Conservation (phyloP, 1,140 invertebrate species). For the Potamilus streckersoni region DNA sequence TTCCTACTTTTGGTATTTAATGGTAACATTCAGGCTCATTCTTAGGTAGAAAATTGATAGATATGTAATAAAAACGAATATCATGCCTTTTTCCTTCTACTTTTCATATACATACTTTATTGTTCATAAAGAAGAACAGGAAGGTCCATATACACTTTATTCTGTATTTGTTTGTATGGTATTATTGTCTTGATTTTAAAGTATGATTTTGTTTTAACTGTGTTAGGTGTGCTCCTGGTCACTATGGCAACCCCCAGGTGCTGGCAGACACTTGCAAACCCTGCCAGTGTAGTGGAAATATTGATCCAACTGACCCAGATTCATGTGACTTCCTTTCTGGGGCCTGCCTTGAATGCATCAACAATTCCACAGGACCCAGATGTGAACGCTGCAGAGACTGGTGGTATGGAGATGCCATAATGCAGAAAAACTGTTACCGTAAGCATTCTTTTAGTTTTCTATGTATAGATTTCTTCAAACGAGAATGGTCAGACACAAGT, state of each 20-base stretch:
- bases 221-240: constrained; percentile 59
- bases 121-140: no score
- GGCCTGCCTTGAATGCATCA: constrained; percentile 90
- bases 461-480: not conserved
- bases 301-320: constrained; percentile 84
- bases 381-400: constrained; percentile 90
- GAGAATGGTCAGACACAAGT: no score
- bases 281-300: constrained; percentile 96
- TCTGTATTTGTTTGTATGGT: no score
- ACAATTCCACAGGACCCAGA: constrained; percentile 90
- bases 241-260: constrained; percentile 55
- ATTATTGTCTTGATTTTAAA: no score
- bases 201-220: not conserved
- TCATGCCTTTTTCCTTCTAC: no score
- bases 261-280: constrained; percentile 75
- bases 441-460: constrained; percentile 49
- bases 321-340: constrained; percentile 89
- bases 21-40: no score
- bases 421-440: constrained; percentile 89
- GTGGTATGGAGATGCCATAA: constrained; percentile 89
- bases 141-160: no score
- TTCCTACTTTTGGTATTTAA: no score
- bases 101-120: no score
- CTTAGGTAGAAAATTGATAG: no score
- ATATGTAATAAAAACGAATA: no score